phyloP scores from a whole-genome alignment of 2,113 vertebrate genomes.

The Saccopteryx bilineata region DNA sequence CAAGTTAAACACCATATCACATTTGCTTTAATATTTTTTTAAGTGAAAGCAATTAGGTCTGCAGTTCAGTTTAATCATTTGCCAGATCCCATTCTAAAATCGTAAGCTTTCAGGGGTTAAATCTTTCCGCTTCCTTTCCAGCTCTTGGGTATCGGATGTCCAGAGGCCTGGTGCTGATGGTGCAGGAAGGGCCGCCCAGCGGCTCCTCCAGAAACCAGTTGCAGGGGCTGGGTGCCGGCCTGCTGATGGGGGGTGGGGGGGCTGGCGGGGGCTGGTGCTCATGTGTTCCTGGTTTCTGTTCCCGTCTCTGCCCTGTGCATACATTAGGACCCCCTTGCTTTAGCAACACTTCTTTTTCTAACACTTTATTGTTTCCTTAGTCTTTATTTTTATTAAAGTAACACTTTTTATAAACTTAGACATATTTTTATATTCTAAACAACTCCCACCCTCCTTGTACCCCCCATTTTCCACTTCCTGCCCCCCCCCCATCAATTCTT shows the following conservation, averaged over 20 bases:
- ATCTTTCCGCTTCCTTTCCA: neutral
- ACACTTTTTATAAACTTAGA: neutral
- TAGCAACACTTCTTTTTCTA: neutral
- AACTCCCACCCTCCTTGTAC: too few relatives aligned
- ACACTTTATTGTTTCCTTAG: neutral
- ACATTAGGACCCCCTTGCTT: neutral
- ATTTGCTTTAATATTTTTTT: slow-evolving; percentile 77
- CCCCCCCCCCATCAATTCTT: neutral
- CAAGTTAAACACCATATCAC: slow-evolving; percentile 80
- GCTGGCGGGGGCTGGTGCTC: neutral
- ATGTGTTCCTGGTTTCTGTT: too few relatives aligned
- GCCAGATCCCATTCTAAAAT: slow-evolving; percentile 78
- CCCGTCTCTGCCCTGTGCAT: too few relatives aligned
- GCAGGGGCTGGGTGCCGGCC: neutral
- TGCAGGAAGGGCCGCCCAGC: neutral
- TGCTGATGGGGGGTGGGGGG: neutral
- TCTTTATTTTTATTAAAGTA: neutral
- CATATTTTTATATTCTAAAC: neutral
- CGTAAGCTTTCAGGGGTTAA: slow-evolving; percentile 54
- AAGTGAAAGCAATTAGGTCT: slow-evolving; percentile 82
- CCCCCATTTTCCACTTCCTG: too few relatives aligned
- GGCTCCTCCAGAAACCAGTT: neutral
- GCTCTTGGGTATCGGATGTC: neutral
- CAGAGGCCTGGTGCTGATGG: neutral
- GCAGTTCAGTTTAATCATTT: slow-evolving; percentile 32